Percentiles rank a stretch among this genome's conserved stretches.
Evolutionary conservation across 1,140 invertebrate genomes (phyloP).

Genomic region (Lamellibrachia luymesi): DNA sequence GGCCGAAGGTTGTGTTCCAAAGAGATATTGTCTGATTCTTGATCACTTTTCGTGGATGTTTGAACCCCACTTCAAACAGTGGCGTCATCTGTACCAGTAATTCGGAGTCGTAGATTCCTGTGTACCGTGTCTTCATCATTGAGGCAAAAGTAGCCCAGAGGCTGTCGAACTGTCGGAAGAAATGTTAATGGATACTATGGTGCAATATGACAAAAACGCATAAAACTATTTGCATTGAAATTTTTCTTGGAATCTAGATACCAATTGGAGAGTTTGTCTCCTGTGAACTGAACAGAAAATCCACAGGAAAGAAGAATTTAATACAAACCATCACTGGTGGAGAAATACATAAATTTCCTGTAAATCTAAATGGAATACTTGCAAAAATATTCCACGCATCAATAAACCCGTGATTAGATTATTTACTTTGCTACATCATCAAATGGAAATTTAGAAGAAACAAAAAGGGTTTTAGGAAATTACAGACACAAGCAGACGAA

Average conservation of each 20-base stretch:
- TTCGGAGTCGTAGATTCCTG: slow-evolving; percentile 41
- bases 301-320: too few relatives aligned
- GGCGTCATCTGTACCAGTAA: slow-evolving; percentile 42
- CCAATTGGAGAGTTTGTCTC: too few relatives aligned
- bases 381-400: background rate
- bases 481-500: too few relatives aligned
- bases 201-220: too few relatives aligned
- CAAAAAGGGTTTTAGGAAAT: background rate
- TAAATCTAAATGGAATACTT: background rate
- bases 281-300: too few relatives aligned
- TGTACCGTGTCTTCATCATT: slow-evolving; percentile 41
- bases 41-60: slow-evolving; percentile 40
- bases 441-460: background rate
- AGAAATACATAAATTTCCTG: background rate
- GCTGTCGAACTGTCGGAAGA: slow-evolving; percentile 42
- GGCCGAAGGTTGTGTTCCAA: slow-evolving; percentile 49
- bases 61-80: slow-evolving; percentile 43
- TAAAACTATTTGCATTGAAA: too few relatives aligned
- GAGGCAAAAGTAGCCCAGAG: slow-evolving; percentile 43
- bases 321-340: too few relatives aligned
- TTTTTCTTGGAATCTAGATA: too few relatives aligned
- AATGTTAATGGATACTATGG: background rate
- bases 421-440: background rate
- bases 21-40: slow-evolving; percentile 41
- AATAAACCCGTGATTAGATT: background rate